Percentiles rank a stretch among this genome's conserved stretches.
Conservation (phyloP, 2,888 invertebrate genomes). For the Monoplex corrugatus region DNA sequence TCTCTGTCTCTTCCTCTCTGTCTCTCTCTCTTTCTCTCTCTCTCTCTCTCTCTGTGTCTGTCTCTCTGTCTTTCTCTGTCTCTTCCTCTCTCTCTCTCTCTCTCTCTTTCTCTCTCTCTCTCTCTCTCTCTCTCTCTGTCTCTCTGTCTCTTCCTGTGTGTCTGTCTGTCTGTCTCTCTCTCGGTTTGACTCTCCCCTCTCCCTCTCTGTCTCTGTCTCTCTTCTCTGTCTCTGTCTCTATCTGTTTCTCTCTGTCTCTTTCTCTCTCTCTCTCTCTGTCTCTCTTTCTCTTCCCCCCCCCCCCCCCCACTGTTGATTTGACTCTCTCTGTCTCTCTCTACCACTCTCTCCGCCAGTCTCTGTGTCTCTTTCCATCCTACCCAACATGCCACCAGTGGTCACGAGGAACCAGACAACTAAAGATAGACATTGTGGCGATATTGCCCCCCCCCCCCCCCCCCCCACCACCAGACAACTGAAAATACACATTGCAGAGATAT, state of each 20-base stretch:
- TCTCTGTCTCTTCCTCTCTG: not conserved
- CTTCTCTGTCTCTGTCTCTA: conserved; percentile 29
- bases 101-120: conserved; percentile 31
- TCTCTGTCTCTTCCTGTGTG: not conserved
- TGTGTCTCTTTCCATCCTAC: not conserved
- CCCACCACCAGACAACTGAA: too few species aligned
- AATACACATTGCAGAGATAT: too few species aligned
- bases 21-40: conserved; percentile 21
- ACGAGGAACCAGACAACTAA: too few species aligned
- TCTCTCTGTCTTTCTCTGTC: not conserved
- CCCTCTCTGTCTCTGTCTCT: conserved; percentile 11
- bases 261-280: not conserved
- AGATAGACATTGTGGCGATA: too few species aligned
- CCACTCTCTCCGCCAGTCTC: not conserved
- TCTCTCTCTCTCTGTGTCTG: conserved; percentile 11
- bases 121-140: conserved; percentile 16
- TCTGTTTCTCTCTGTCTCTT: not conserved
- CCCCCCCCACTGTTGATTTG: not conserved
- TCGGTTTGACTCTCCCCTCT: conserved; percentile 4
- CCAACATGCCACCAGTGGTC: too few species aligned
- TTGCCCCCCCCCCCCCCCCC: too few species aligned
- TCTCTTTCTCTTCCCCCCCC: not conserved
- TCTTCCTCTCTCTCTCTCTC: conserved; percentile 13
- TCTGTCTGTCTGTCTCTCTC: not conserved
- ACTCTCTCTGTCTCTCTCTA: not conserved